Evolutionary conservation across 2,888 invertebrate genomes (phyloP).

Genomic region (Sepioteuthis lessoniana): DNA sequence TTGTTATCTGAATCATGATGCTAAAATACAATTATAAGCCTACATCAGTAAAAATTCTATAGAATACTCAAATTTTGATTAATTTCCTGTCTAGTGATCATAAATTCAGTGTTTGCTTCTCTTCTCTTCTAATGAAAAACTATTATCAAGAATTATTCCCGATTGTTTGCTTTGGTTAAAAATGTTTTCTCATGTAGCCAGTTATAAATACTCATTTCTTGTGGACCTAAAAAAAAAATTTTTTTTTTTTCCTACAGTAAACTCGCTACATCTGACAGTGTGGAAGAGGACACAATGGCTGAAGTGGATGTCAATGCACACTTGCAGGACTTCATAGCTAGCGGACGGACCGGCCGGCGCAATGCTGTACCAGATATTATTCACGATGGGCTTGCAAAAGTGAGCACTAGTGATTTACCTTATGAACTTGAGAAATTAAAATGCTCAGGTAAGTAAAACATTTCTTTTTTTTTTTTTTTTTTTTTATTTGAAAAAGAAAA

Average conservation of each 20-base stretch:
- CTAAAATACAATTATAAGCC: too few relatives aligned
- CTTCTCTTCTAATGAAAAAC: too few relatives aligned
- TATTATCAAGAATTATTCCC: too few relatives aligned
- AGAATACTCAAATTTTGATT: too few relatives aligned
- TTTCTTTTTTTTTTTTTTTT: neutral
- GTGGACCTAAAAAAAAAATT: neutral
- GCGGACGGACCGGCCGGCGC: conserved; percentile 88
- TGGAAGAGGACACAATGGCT: conserved; percentile 54
- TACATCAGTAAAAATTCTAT: too few relatives aligned
- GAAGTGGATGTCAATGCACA: conserved; percentile 56
- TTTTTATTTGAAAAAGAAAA: too few relatives aligned
- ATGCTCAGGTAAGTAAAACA: conserved; percentile 61
- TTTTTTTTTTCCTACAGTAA: neutral
- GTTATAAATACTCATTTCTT: neutral
- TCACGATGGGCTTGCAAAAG: conserved; percentile 81
- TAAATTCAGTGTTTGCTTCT: too few relatives aligned
- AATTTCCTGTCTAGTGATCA: too few relatives aligned
- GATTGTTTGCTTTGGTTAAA: too few relatives aligned
- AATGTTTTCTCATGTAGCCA: too few relatives aligned
- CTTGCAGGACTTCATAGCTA: conserved; percentile 86
- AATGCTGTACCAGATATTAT: conserved; percentile 91
- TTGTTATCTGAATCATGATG: too few relatives aligned
- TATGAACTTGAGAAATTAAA: conserved; percentile 81
- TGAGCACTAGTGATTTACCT: conserved; percentile 84
- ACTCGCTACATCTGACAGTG: neutral